Conservation (phyloP, 2,888 invertebrate species). For the Hecatera dysodea region DNA sequence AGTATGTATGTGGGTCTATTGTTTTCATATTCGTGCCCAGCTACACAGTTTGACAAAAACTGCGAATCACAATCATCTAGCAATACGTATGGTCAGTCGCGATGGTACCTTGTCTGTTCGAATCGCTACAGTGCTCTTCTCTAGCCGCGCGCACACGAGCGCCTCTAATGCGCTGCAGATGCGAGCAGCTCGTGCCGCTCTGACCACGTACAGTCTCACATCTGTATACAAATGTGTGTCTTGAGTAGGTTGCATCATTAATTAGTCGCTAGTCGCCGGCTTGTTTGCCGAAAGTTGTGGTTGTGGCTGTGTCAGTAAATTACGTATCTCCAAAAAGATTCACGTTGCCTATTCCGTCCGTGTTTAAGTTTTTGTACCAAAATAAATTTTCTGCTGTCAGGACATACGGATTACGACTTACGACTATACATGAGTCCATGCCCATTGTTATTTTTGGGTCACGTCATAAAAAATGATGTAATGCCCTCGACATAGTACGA, state of each 20-base stretch:
- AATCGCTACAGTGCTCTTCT: slow-evolving; percentile 1
- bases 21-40: neutral
- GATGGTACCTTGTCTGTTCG: neutral
- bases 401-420: too few relatives aligned
- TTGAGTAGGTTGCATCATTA: neutral
- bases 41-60: neutral
- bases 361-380: slow-evolving; percentile 5
- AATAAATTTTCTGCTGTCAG: slow-evolving; percentile 8
- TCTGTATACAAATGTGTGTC: neutral
- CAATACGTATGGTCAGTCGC: slow-evolving; percentile 6
- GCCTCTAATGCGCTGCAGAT: slow-evolving; percentile 40
- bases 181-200: slow-evolving; percentile 26
- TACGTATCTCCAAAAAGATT: slow-evolving; percentile 3
- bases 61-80: neutral
- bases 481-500: neutral
- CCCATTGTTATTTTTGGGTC: slow-evolving; percentile 9
- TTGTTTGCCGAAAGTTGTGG: neutral
- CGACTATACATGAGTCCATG: neutral
- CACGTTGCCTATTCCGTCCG: neutral
- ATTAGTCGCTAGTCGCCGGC: neutral
- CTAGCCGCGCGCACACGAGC: slow-evolving; percentile 47
- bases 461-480: neutral
- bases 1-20: too few relatives aligned
- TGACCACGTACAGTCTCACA: neutral
- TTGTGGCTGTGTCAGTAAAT: slow-evolving; percentile 16